Percentiles rank a stretch among this genome's conserved stretches.
phyloP scores from a whole-genome alignment of 2,888 invertebrate genomes.

The Panopea generosa region DNA sequence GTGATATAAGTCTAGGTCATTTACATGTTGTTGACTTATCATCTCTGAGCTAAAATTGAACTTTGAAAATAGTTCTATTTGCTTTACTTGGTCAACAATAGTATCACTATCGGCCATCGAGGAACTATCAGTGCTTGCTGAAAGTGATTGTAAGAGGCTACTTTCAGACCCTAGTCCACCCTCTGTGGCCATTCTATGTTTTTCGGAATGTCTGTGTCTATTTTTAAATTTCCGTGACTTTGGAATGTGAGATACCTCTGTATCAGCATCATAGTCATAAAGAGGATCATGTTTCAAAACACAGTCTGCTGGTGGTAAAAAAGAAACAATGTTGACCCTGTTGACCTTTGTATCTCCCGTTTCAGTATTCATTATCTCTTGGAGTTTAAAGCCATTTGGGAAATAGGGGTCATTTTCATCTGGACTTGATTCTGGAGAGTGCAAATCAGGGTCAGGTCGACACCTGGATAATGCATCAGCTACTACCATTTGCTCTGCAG shows the following conservation, averaged over 20 bases:
- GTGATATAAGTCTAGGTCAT: too few relatives aligned
- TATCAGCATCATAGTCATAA: conserved; percentile 15
- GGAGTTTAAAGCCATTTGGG: conserved; percentile 32
- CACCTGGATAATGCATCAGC: conserved; percentile 24
- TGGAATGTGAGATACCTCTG: neutral
- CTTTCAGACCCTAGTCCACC: too few relatives aligned
- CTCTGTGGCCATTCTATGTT: too few relatives aligned
- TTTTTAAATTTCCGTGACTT: too few relatives aligned
- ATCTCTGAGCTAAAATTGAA: conserved; percentile 21
- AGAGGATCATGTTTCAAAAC: neutral
- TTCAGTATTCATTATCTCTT: neutral
- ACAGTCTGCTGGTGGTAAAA: too few relatives aligned
- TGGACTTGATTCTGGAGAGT: conserved; percentile 10
- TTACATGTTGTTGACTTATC: conserved; percentile 11
- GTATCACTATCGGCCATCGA: too few relatives aligned
- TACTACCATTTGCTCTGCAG: conserved; percentile 36
- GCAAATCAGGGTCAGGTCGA: conserved; percentile 1
- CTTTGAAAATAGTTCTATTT: neutral
- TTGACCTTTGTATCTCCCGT: neutral
- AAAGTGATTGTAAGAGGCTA: too few relatives aligned
- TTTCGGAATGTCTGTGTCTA: too few relatives aligned
- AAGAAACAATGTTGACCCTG: too few relatives aligned
- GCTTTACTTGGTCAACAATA: too few relatives aligned
- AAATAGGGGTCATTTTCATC: conserved; percentile 43
- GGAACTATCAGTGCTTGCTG: too few relatives aligned